Evolutionary conservation across 92 coral and sea anemone species (phyloP).

Genomic region (Zoanthus solanderi): DNA sequence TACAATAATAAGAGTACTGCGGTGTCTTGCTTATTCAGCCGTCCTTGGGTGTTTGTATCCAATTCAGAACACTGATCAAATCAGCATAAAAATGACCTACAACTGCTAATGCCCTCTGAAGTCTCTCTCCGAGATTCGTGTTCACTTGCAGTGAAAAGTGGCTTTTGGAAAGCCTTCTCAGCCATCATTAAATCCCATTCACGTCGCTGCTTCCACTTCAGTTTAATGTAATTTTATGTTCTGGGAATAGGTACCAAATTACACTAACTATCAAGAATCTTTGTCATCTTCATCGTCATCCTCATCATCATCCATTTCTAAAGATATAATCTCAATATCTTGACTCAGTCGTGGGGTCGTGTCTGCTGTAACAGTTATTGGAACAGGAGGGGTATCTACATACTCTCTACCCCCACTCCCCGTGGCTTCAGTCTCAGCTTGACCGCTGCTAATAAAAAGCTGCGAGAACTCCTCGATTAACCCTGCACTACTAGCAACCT

Average conservation of each 20-base stretch:
- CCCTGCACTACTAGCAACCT: conserved; percentile 33
- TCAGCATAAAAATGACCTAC: background rate
- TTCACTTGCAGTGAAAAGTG: background rate
- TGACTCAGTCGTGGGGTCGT: conserved; percentile 71
- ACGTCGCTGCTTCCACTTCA: background rate
- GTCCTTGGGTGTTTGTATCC: background rate
- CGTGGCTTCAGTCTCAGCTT: conserved; percentile 36
- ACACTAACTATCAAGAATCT: conserved; percentile 69
- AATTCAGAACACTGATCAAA: background rate
- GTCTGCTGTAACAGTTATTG: conserved; percentile 49
- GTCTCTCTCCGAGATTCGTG: background rate
- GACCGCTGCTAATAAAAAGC: conserved; percentile 53
- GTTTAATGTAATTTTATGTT: background rate
- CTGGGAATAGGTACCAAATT: background rate
- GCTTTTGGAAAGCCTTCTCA: background rate
- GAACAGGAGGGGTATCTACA: conserved; percentile 39
- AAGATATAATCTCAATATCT: conserved; percentile 86
- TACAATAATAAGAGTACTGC: no score
- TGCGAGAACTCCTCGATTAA: conserved; percentile 71
- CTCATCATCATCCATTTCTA: conserved; percentile 81
- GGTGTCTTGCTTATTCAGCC: background rate
- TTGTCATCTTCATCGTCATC: conserved; percentile 86
- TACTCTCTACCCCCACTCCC: conserved; percentile 60
- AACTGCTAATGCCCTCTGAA: background rate
- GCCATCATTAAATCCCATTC: background rate